Percentiles rank a stretch among this genome's conserved stretches.
phyloP scores from a whole-genome alignment of 2,888 invertebrate species.

The Tetramorium bicarinatum region DNA sequence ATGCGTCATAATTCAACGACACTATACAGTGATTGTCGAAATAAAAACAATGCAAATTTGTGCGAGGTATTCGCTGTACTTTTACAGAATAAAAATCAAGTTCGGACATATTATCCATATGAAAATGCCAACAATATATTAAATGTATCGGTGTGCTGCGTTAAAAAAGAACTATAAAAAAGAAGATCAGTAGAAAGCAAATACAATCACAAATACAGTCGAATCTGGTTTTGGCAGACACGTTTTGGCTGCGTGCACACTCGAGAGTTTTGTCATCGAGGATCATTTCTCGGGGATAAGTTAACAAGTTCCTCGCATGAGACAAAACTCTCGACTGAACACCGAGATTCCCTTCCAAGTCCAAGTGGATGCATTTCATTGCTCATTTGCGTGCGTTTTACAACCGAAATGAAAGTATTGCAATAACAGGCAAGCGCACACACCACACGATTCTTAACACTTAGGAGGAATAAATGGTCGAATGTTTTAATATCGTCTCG shows the following conservation, averaged over 20 bases:
- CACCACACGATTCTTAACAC: background rate
- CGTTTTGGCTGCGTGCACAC: conserved; percentile 3
- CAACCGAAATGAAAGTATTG: conserved; percentile 28
- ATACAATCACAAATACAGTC: conserved; percentile 18
- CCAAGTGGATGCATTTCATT: background rate
- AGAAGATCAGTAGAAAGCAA: conserved; percentile 1
- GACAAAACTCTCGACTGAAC: conserved; percentile 4
- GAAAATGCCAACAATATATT: background rate
- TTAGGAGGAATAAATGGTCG: conserved; percentile 6
- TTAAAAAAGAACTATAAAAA: conserved; percentile 1
- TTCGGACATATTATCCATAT: background rate
- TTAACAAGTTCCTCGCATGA: background rate
- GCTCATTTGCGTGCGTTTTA: background rate
- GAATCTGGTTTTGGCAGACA: conserved; percentile 17
- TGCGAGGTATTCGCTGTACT: conserved; percentile 35
- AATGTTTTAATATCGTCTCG: conserved; percentile 5
- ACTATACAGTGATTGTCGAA: conserved; percentile 31
- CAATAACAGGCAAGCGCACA: conserved; percentile 38
- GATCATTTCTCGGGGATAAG: background rate
- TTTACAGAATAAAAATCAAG: conserved; percentile 9
- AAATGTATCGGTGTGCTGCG: conserved; percentile 6
- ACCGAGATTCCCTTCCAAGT: background rate
- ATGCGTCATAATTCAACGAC: conserved; percentile 11
- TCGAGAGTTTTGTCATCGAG: background rate
- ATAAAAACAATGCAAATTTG: conserved; percentile 33